Base-by-base conservation (phyloP, 2,888 invertebrate species). In the Charanyca ferruginea region DNA sequence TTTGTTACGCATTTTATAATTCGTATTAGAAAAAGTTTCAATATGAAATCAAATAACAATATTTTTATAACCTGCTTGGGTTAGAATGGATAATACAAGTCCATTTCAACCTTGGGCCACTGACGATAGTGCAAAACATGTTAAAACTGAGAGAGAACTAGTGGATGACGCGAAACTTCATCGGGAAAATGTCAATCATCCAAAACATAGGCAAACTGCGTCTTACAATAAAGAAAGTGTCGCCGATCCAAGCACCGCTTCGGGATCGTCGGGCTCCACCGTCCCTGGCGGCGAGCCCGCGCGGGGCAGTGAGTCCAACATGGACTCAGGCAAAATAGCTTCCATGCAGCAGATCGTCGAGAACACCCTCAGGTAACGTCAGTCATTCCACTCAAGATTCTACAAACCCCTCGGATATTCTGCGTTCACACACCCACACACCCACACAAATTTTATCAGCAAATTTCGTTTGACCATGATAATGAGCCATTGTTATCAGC, bases 321-420 rank as follows among this genome's bases (percentile, higher is more conserved):
- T 96, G 95, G 95, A 95, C 89, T 89, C 93, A 35, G 89, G 86
- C 82, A 94, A 94, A 92, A 90, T 95, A 87, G 90, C 93, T 86
- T 95, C 95, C 73, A 96, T 97, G 93, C 96, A 96, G 81, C 96
- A 96, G 88, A 96, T 96, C 88, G 96, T 97, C 80, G 97, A 97
- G 88, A 96, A 96, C 88, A 96, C 96, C 85, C 95, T 97, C 86
- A 96, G 96, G 97, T 97, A 94, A 84, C 65, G 69, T 85, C 68
- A 53, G 60, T 77, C 69, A 78, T 66, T 54, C 32, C 28, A 61
- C 45, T 52, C 64, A 64, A 66, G 48, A 78, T 35, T 65, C 55
- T 60, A 55, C 54, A 64, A 62, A 67, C 25, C 16, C 32, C 23
- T 42, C 51, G 51, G 32, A 63, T 18, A 44, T 57, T 59, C 55